These are phyloP conservation scores for Heterodera schachtii DNA, from an alignment of 1,140 invertebrate species.

Conservation along the genomic window DNA sequence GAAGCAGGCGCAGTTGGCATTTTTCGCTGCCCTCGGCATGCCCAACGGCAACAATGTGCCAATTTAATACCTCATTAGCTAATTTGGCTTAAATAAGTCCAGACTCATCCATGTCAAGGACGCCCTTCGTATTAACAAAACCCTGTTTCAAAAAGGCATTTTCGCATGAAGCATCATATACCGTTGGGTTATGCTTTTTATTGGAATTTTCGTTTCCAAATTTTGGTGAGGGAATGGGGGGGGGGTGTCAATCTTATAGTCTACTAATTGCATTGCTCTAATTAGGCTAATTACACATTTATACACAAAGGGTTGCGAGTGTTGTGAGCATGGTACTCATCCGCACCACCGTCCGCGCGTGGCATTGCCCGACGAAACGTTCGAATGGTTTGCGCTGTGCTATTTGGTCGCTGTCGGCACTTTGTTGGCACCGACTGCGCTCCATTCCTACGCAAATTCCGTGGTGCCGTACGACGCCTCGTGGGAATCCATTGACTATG, in stretches of 20 bases:
- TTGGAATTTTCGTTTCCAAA: too few relatives aligned
- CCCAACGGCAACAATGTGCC: slow-evolving; percentile 14
- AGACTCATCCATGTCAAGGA: too few relatives aligned
- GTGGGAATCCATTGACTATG: slow-evolving; percentile 56
- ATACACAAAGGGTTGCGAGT: neutral
- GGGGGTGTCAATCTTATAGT: too few relatives aligned
- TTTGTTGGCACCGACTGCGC: slow-evolving; percentile 44
- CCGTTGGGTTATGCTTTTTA: too few relatives aligned
- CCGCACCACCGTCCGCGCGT: neutral
- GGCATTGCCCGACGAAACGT: slow-evolving; percentile 21
- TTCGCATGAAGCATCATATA: too few relatives aligned
- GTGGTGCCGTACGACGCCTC: slow-evolving; percentile 50
- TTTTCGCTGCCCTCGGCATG: slow-evolving; percentile 28
- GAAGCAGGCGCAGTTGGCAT: slow-evolving; percentile 31
- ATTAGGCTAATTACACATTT: too few relatives aligned
- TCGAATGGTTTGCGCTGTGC: slow-evolving; percentile 42
- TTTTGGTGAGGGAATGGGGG: too few relatives aligned
- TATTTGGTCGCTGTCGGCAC: slow-evolving; percentile 9
- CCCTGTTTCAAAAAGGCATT: too few relatives aligned
- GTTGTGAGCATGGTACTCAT: neutral
- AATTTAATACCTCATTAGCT: too few relatives aligned
- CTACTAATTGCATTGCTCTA: too few relatives aligned
- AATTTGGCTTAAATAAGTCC: too few relatives aligned
- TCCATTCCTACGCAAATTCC: slow-evolving; percentile 47
- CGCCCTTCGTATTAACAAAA: too few relatives aligned